Evolutionary conservation across 2,888 invertebrate species (phyloP).

Genomic region (Geotrupes spiniger): DNA sequence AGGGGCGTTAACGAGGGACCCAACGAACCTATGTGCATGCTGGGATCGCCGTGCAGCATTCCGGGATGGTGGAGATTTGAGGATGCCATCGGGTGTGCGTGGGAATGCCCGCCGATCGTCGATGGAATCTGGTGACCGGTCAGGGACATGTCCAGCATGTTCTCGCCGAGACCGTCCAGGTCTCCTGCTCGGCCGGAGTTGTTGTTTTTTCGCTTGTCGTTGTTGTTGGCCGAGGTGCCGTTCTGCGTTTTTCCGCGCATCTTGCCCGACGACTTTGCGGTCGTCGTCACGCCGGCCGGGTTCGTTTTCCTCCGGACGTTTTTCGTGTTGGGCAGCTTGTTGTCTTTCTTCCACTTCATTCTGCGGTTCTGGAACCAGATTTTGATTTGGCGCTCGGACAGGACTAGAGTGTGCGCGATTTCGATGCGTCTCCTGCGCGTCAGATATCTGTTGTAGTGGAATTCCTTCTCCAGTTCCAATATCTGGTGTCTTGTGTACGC

Average conservation of each 20-base stretch:
- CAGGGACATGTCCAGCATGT: constrained; percentile 50
- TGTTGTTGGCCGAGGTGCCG: constrained; percentile 53
- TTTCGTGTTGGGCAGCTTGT: constrained; percentile 84
- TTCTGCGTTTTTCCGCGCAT: constrained; percentile 48
- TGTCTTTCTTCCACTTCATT: constrained; percentile 87
- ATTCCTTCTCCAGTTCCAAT: constrained; percentile 95
- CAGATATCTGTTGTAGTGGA: constrained; percentile 95
- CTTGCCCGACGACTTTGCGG: constrained; percentile 43
- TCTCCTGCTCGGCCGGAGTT: constrained; percentile 47
- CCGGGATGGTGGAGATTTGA: constrained; percentile 40
- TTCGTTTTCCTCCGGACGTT: constrained; percentile 74
- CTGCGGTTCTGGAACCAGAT: constrained; percentile 85
- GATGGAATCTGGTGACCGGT: constrained; percentile 51
- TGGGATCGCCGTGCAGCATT: constrained; percentile 48
- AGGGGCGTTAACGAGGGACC: constrained; percentile 58
- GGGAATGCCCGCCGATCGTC: constrained; percentile 53
- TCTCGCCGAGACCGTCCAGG: constrained; percentile 57
- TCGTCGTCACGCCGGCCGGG: constrained; percentile 66
- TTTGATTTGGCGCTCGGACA: constrained; percentile 88
- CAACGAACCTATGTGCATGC: constrained; percentile 53
- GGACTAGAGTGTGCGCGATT: constrained; percentile 92
- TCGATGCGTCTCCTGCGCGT: constrained; percentile 93
- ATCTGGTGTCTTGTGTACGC: constrained; percentile 98
- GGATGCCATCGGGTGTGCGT: constrained; percentile 55
- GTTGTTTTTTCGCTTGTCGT: constrained; percentile 65